Evolutionary conservation across 1,140 invertebrate genomes (phyloP).

Genomic region (Metopolophium dirhodum): DNA sequence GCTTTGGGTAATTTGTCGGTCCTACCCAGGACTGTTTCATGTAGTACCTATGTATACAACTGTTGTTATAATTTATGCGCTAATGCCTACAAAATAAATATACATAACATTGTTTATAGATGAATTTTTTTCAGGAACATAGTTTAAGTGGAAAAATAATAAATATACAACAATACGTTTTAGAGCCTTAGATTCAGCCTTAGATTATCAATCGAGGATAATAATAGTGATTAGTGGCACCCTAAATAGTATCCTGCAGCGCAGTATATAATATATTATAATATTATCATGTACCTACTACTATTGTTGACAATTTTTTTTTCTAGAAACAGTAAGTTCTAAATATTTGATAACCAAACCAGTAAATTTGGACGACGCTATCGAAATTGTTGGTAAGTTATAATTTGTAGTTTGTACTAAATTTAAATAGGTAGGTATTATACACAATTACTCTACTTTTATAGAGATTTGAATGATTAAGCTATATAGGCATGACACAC

Average conservation of each 20-base stretch:
- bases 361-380: slow-evolving; percentile 5
- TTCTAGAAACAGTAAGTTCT: neutral
- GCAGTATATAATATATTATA: neutral
- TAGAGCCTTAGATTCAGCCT: neutral
- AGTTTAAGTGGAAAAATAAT: no score
- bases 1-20: no score
- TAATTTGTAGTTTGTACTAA: neutral
- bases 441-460: no score
- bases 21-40: no score
- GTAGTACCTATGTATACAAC: no score
- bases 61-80: no score
- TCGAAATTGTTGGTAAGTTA: slow-evolving; percentile 58
- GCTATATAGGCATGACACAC: neutral
- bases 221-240: neutral
- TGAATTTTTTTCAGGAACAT: no score
- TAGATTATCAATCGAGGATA: neutral
- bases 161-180: no score
- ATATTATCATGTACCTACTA: neutral
- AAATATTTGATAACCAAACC: neutral
- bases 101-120: no score
- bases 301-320: neutral
- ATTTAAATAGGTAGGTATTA: neutral
- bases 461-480: neutral
- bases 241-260: no score
- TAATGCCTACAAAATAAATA: no score